Conservation (phyloP, 2,888 invertebrate species). For the Coleophora flavipennella region DNA sequence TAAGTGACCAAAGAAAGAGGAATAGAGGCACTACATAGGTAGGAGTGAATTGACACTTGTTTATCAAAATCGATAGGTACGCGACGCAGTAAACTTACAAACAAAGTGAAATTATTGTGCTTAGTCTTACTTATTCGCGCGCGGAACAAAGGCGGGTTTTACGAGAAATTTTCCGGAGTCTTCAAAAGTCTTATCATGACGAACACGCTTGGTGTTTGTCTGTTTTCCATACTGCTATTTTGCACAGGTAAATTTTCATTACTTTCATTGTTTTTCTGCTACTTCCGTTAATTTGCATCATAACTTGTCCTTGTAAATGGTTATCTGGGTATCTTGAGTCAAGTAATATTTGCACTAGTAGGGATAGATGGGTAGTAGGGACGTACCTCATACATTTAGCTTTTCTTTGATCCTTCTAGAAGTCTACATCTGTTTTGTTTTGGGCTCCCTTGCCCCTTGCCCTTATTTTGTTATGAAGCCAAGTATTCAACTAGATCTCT, state of each 20-base stretch:
- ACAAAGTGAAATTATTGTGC: slow-evolving; percentile 56
- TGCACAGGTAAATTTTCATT: slow-evolving; percentile 47
- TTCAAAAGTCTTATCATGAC: slow-evolving; percentile 56
- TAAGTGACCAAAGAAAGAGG: too few species aligned
- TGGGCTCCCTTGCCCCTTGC: too few species aligned
- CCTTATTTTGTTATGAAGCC: too few species aligned
- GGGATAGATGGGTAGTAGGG: too few species aligned
- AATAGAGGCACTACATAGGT: too few species aligned
- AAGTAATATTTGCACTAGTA: neutral
- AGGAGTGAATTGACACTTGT: slow-evolving; percentile 51
- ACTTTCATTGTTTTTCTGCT: slow-evolving; percentile 24
- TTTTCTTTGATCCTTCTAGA: too few species aligned
- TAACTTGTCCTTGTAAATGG: neutral
- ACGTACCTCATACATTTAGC: too few species aligned
- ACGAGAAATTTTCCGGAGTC: slow-evolving; percentile 22
- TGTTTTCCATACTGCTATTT: slow-evolving; percentile 39
- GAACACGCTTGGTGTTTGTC: slow-evolving; percentile 59
- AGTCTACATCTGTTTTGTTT: too few species aligned
- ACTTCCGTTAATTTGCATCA: slow-evolving; percentile 2
- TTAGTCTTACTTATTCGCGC: slow-evolving; percentile 36
- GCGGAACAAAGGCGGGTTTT: slow-evolving; percentile 31
- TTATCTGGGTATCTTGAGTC: neutral
- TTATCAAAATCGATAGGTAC: slow-evolving; percentile 49
- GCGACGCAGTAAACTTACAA: slow-evolving; percentile 38
- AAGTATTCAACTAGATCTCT: too few species aligned